Conservation (phyloP, 2,797 vertebrate species). For the Rhinophrynus dorsalis region DNA sequence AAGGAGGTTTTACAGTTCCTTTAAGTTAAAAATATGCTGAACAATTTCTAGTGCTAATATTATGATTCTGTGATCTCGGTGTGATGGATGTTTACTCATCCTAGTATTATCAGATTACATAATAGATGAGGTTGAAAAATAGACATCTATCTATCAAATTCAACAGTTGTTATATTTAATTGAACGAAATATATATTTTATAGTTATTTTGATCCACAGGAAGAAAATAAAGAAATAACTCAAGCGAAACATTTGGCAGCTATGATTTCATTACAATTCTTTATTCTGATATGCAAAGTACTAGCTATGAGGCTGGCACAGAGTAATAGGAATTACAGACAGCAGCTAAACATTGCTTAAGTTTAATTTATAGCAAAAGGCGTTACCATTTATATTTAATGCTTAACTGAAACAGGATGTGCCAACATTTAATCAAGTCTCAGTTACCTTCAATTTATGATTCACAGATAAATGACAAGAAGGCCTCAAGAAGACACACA, state of each 20-base stretch:
- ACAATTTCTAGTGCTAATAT: no score
- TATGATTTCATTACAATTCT: constrained; percentile 19
- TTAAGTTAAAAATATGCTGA: no score
- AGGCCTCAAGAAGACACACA: no score
- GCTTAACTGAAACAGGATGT: background rate
- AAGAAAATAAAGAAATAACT: background rate
- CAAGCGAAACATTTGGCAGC: background rate
- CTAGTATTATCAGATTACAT: no score
- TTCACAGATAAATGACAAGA: constrained; percentile 1
- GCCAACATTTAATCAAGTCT: constrained; percentile 26
- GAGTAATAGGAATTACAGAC: constrained; percentile 3
- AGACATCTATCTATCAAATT: no score
- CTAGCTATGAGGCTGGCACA: constrained; percentile 10
- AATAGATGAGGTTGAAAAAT: no score
- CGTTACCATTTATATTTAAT: constrained; percentile 18
- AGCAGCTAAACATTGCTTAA: constrained; percentile 16
- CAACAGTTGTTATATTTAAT: no score
- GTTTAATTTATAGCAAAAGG: constrained; percentile 27
- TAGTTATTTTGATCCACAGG: background rate
- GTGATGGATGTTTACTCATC: no score
- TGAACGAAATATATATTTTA: constrained; percentile 16
- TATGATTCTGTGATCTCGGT: no score
- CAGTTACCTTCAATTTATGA: constrained; percentile 16
- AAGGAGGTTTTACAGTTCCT: no score
- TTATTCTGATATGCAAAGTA: constrained; percentile 8